Evolutionary conservation across 2,888 invertebrate species (phyloP).

Genomic region (Torymus tubicola): DNA sequence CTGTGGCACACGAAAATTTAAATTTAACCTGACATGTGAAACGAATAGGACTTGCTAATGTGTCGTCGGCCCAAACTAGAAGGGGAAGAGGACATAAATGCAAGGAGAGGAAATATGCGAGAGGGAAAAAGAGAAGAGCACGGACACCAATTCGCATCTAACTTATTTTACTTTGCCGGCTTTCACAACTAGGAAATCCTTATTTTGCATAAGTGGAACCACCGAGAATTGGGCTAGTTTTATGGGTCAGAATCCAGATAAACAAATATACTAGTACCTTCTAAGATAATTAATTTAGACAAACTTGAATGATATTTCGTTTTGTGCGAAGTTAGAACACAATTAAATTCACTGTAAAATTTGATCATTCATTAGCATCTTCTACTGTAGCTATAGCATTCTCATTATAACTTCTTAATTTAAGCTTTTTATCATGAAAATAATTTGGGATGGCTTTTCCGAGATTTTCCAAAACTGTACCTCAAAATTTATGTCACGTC

Average conservation of each 20-base stretch:
- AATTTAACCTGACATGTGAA: constrained; percentile 60
- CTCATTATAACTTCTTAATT: no score
- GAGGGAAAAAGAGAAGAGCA: constrained; percentile 19
- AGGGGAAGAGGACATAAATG: constrained; percentile 21
- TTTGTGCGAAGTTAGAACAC: no score
- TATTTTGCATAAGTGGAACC: constrained; percentile 40
- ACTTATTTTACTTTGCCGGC: constrained; percentile 44
- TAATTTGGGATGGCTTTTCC: no score
- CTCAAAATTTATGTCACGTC: no score
- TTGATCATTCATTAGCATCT: no score
- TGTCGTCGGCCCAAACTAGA: not conserved
- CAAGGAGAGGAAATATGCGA: not conserved
- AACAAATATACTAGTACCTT: not conserved
- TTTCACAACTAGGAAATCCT: constrained; percentile 53
- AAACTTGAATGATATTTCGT: no score
- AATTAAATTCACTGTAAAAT: no score
- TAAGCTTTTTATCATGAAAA: no score
- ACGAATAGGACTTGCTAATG: constrained; percentile 63
- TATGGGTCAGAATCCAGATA: not conserved
- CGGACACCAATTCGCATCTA: constrained; percentile 48
- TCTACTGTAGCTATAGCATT: no score
- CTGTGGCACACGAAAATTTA: constrained; percentile 53
- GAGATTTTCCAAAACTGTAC: no score
- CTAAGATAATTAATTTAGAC: no score
- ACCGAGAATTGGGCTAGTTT: constrained; percentile 28